phyloP scores from a whole-genome alignment of 2,797 vertebrate genomes.

The Schizopygopsis pylzovi region DNA sequence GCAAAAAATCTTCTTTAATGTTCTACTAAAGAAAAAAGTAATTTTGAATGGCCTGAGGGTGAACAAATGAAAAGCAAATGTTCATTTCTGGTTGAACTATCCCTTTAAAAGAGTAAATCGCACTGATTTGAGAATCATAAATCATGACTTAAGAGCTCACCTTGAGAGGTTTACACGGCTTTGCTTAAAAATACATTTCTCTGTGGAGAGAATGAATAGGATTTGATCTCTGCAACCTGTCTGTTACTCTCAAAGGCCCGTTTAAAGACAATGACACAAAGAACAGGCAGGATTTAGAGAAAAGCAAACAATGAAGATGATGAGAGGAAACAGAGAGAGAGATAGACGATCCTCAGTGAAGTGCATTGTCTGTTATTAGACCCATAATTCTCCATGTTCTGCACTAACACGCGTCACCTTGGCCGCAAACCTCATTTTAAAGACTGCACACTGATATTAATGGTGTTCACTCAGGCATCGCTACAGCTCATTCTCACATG shows the following conservation, averaged over 20 bases:
- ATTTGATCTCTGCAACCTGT: not conserved
- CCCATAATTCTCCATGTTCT: constrained; percentile 23
- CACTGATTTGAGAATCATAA: not conserved
- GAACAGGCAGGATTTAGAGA: not conserved
- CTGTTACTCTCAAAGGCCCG: not conserved
- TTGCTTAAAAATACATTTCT: not conserved
- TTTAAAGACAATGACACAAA: constrained; percentile 1
- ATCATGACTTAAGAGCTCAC: not conserved
- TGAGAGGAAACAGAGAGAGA: not conserved
- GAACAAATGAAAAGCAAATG: not conserved
- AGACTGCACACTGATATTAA: not conserved
- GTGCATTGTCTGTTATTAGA: constrained; percentile 13
- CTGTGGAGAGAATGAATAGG: not conserved
- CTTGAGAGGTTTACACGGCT: not conserved
- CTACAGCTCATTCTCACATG: not conserved
- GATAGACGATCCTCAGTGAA: constrained; percentile 17
- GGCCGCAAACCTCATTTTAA: constrained; percentile 15
- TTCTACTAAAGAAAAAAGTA: not conserved
- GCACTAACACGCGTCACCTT: constrained; percentile 4
- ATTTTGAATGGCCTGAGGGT: not conserved
- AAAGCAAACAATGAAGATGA: not conserved
- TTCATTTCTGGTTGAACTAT: not conserved
- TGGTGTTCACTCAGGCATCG: not conserved
- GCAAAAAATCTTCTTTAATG: not conserved
- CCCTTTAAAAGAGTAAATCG: not conserved